Evolutionary conservation across 2,113 vertebrate genomes (phyloP), one percentile per base, ranked within the genome.

Genomic region (Eclectus roratus): DNA sequence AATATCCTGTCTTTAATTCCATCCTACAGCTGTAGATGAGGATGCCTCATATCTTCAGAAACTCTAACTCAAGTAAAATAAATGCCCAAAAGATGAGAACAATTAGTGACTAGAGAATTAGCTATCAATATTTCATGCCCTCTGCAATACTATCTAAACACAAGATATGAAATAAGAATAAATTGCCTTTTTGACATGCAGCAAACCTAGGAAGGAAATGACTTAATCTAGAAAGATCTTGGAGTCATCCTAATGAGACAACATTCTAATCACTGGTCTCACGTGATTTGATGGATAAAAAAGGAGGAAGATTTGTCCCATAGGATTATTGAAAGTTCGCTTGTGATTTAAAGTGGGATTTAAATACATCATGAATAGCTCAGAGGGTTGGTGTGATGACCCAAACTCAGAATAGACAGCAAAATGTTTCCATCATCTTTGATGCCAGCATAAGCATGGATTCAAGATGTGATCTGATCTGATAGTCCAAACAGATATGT

Each of bases 51-150:
- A 55, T 58, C 91, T 83, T 60, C 63, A 60, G 56, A 80, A 79
- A 47, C 28, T 27, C 37, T 55, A 74, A 72, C n/a, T 44, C 33
- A 14, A 92, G 70, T 80, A 27, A 92, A 92, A 90, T 87, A 94
- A 91, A 95, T 93, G 85, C 55, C 25, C 27, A 70, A 64, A 88
- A 91, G 95, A 65, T 93, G 64, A 70, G 17, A 18, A 77, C 80
- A 73, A 79, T 88, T 71, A 52, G 90, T 83, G 78, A 63, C 80
- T 85, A 11, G 47, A 82, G 81, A 93, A 92, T 94, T 93, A 91
- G 89, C 89, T 81, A 91, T 97, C 89, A 95, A 88, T 97, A 96
- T 97, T 97, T 97, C 88, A 95, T 94, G 74, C 24, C 43, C 87
- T 41, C 56, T 93, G 91, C 79, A 94, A 69, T 85, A 69, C 91